phyloP scores from a whole-genome alignment of 2,113 vertebrate species.

The Ptilonorhynchus violaceus region DNA sequence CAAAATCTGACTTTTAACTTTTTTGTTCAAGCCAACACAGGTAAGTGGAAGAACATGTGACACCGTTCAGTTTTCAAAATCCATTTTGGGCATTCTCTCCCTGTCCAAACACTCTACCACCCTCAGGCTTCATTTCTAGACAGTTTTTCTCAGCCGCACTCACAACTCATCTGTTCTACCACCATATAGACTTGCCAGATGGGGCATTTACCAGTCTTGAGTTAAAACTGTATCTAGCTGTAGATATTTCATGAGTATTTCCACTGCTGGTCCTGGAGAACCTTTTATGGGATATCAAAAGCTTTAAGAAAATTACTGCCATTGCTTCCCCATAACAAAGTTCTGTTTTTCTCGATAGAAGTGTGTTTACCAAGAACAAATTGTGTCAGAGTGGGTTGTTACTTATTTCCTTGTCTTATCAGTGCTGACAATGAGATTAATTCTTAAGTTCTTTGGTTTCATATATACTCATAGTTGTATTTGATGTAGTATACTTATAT shows the following conservation, averaged over 20 bases:
- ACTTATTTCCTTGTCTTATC: neutral
- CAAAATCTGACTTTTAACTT: neutral
- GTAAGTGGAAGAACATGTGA: neutral
- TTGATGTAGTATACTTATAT: neutral
- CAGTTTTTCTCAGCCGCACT: neutral
- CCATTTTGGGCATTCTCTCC: neutral
- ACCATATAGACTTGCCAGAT: neutral
- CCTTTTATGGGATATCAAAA: neutral
- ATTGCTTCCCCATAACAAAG: neutral
- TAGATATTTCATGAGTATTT: neutral
- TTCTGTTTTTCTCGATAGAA: neutral
- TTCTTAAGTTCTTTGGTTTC: neutral
- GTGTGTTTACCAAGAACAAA: neutral
- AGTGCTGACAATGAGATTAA: neutral
- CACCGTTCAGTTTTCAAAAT: neutral
- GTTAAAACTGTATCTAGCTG: neutral
- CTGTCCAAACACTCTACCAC: neutral
- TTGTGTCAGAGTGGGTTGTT: neutral
- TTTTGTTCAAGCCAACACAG: neutral
- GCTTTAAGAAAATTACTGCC: neutral
- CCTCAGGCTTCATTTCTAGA: neutral
- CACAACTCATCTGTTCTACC: neutral
- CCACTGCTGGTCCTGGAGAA: neutral
- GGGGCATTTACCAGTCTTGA: neutral
- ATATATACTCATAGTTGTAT: neutral